Percentiles rank a stretch among this genome's conserved stretches.
Conservation (phyloP, 1,140 invertebrate genomes). For the Scaptomyza graminum region DNA sequence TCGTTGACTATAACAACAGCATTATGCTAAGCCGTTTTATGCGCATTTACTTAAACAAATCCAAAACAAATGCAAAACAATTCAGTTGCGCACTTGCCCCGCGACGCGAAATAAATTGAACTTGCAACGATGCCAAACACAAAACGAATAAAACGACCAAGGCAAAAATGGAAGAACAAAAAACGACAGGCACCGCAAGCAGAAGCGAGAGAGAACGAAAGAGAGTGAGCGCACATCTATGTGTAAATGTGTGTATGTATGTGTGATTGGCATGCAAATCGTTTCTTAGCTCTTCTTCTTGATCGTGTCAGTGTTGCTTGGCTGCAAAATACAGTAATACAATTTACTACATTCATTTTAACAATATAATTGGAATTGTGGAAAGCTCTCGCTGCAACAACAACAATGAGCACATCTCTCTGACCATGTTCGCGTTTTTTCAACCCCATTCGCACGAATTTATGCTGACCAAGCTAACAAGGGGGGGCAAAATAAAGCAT, state of each 20-base stretch:
- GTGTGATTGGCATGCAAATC: slow-evolving; percentile 38
- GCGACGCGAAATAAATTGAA: slow-evolving; percentile 37
- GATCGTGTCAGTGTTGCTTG: slow-evolving; percentile 34
- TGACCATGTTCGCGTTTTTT: slow-evolving; percentile 28
- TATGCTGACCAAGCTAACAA: slow-evolving; percentile 43
- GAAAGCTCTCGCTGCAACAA: slow-evolving; percentile 12
- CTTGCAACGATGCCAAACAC: slow-evolving; percentile 38
- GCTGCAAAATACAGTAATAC: slow-evolving; percentile 21
- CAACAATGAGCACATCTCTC: neutral
- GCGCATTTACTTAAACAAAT: slow-evolving; percentile 10
- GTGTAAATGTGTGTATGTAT: slow-evolving; percentile 7
- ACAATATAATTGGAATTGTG: slow-evolving; percentile 19
- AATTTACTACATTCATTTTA: slow-evolving; percentile 17
- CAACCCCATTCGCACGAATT: slow-evolving; percentile 28
- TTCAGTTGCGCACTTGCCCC: slow-evolving; percentile 29
- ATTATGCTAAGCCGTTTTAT: slow-evolving; percentile 4
- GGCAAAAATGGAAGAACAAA: slow-evolving; percentile 15
- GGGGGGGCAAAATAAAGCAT: slow-evolving; percentile 12
- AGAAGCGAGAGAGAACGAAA: slow-evolving; percentile 16
- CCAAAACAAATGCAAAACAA: slow-evolving; percentile 18
- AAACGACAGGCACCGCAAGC: slow-evolving; percentile 24
- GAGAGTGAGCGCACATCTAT: neutral
- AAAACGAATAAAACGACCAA: slow-evolving; percentile 41
- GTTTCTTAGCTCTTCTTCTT: slow-evolving; percentile 20
- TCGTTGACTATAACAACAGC: slow-evolving; percentile 8